Percentiles rank a stretch among this genome's conserved stretches.
Evolutionary conservation across 2,888 invertebrate genomes (phyloP).

Genomic region (Doris montereyensis): DNA sequence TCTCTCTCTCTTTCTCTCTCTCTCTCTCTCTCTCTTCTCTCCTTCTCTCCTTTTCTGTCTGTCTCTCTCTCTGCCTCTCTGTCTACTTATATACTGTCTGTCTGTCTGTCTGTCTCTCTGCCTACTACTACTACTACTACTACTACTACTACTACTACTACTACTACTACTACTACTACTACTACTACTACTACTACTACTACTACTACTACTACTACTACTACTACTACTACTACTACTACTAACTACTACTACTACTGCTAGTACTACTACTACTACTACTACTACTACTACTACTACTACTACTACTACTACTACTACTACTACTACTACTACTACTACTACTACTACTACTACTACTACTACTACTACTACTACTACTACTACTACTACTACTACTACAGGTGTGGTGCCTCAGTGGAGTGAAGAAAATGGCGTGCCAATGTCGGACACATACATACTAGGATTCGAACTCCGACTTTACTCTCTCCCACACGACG

Average conservation of each 20-base stretch:
- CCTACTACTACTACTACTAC: conserved; percentile 14
- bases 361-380: conserved; percentile 24
- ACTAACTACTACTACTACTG: too few species aligned
- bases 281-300: conserved; percentile 26
- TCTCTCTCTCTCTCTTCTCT: conserved; percentile 23
- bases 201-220: conserved; percentile 26
- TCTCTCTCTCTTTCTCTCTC: conserved; percentile 20
- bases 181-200: conserved; percentile 10
- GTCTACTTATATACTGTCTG: too few species aligned
- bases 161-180: conserved; percentile 16
- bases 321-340: conserved; percentile 25
- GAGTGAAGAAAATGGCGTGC: too few species aligned
- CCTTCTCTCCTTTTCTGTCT: too few species aligned
- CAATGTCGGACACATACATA: too few species aligned
- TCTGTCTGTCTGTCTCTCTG: too few species aligned
- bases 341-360: conserved; percentile 30
- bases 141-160: conserved; percentile 15
- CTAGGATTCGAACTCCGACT: too few species aligned
- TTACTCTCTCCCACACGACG: too few species aligned
- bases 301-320: conserved; percentile 27
- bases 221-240: conserved; percentile 26
- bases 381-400: conserved; percentile 31
- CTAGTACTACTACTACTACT: conserved; percentile 23
- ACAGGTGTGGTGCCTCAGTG: too few species aligned
- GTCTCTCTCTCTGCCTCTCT: conserved; percentile 3